Evolutionary conservation across 2,888 invertebrate species (phyloP).

Genomic region (Eueremaeus valkanovi): DNA sequence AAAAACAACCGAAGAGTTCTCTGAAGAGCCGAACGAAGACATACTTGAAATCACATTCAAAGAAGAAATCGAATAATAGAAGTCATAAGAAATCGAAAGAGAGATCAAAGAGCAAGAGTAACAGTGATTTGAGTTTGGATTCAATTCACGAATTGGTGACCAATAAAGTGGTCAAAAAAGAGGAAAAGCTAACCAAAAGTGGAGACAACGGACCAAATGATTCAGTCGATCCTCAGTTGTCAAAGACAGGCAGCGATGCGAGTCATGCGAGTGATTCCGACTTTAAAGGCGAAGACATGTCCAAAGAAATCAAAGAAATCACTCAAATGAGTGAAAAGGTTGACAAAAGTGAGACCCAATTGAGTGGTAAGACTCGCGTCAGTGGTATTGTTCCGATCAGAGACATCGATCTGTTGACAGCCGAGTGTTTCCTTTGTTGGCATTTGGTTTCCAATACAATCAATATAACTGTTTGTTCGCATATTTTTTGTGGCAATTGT

Average conservation of each 20-base stretch:
- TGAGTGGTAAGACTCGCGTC: background rate
- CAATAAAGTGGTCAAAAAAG: background rate
- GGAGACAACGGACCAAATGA: background rate
- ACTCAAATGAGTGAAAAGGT: background rate
- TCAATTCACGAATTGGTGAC: background rate
- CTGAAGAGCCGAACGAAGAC: background rate
- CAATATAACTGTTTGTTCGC: background rate
- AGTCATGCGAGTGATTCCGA: background rate
- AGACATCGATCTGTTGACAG: background rate
- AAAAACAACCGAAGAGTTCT: background rate
- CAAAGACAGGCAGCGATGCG: background rate
- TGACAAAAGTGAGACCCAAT: background rate
- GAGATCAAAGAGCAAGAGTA: background rate
- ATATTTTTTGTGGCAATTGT: constrained; percentile 8
- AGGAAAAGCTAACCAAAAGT: background rate
- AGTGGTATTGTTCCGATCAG: background rate
- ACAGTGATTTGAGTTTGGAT: background rate
- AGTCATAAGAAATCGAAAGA: background rate
- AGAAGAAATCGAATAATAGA: background rate
- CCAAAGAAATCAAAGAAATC: background rate
- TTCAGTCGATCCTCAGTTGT: background rate
- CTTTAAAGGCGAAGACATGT: background rate
- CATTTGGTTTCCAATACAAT: background rate
- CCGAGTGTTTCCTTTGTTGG: background rate
- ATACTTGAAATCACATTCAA: background rate